Evolutionary conservation across 2,888 invertebrate species (phyloP).

Genomic region (Aphelenchoides bicaudatus): DNA sequence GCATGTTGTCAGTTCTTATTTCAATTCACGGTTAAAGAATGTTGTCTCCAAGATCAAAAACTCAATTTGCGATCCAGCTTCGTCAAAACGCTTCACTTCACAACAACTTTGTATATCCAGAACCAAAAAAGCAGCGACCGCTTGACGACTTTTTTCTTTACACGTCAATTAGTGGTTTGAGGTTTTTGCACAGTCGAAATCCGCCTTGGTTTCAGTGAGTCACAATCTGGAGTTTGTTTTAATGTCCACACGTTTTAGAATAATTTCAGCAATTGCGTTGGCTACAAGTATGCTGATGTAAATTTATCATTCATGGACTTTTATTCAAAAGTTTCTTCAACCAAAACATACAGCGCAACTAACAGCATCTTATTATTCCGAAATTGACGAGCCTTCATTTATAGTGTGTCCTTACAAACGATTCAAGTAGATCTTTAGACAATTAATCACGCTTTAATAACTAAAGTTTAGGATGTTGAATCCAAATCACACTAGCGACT

Average conservation of each 20-base stretch:
- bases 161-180: slow-evolving; percentile 33
- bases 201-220: slow-evolving; percentile 31
- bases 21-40: too few relatives aligned
- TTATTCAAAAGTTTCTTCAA: neutral
- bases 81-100: neutral
- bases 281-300: neutral
- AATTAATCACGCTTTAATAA: neutral
- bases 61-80: neutral
- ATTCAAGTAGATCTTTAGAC: neutral
- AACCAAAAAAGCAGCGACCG: neutral
- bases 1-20: too few relatives aligned
- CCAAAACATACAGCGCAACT: slow-evolving; percentile 7
- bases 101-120: neutral
- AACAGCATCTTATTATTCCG: neutral
- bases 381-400: neutral
- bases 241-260: neutral
- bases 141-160: slow-evolving; percentile 35
- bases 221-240: neutral
- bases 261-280: neutral
- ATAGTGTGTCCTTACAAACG: slow-evolving; percentile 3
- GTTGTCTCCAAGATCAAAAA: neutral
- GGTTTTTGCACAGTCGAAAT: slow-evolving; percentile 33
- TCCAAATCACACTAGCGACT: slow-evolving; percentile 15
- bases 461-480: neutral
- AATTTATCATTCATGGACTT: slow-evolving; percentile 13